These are phyloP conservation scores for Drosophila kikkawai DNA, from an alignment of 1,140 invertebrate species.

Conservation along the genomic window DNA sequence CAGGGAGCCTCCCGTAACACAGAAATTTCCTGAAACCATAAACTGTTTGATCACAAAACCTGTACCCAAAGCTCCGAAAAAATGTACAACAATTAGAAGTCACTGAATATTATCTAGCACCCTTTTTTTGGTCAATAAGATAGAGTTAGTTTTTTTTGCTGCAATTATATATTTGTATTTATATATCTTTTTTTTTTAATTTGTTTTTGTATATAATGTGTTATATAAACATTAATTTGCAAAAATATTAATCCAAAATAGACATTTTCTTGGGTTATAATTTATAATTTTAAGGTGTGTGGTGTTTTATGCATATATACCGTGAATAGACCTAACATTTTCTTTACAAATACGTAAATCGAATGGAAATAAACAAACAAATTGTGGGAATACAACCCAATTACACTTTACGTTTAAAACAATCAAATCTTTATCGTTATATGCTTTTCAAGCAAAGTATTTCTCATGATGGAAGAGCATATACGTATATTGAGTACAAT, in stretches of 20 bases:
- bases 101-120: constrained; percentile 33
- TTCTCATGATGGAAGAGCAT: constrained; percentile 24
- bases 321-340: constrained; percentile 33
- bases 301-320: constrained; percentile 25
- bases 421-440: constrained; percentile 23
- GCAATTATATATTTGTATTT: constrained; percentile 54
- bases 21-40: not conserved
- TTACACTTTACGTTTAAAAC: constrained; percentile 31
- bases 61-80: not conserved
- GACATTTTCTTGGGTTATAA: constrained; percentile 30
- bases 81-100: constrained; percentile 57
- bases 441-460: constrained; percentile 35
- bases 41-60: not conserved
- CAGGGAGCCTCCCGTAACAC: not conserved
- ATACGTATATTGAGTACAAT: constrained; percentile 25
- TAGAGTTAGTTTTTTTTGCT: constrained; percentile 34
- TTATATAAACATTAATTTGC: constrained; percentile 76
- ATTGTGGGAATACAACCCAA: constrained; percentile 16
- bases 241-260: constrained; percentile 64
- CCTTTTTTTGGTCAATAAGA: constrained; percentile 26
- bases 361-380: constrained; percentile 33
- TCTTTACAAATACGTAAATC: constrained; percentile 32
- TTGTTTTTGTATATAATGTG: constrained; percentile 34
- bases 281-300: constrained; percentile 26
- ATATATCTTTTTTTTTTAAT: constrained; percentile 26